phyloP scores from a whole-genome alignment of 2,888 invertebrate genomes.

The Drosophila mimetica region DNA sequence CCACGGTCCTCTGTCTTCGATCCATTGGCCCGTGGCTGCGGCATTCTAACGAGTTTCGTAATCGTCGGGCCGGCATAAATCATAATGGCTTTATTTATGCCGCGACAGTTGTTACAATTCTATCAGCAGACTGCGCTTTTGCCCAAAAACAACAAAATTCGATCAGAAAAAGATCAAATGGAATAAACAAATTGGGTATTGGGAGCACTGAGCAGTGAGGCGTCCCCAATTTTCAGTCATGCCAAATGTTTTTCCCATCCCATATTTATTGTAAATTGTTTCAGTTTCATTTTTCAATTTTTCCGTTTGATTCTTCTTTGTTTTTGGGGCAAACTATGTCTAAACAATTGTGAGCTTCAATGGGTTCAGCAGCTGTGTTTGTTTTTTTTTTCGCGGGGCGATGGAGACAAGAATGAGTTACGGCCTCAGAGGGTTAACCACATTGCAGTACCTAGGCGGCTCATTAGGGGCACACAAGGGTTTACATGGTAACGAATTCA shows the following conservation, averaged over 20 bases:
- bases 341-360: slow-evolving; percentile 60
- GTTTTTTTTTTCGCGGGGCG: slow-evolving; percentile 17
- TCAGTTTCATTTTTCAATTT: slow-evolving; percentile 21
- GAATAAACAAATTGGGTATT: slow-evolving; percentile 67
- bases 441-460: slow-evolving; percentile 25
- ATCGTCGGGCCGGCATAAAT: slow-evolving; percentile 71
- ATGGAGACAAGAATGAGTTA: slow-evolving; percentile 28
- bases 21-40: slow-evolving; percentile 33
- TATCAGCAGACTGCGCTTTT: slow-evolving; percentile 63
- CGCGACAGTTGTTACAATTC: slow-evolving; percentile 81
- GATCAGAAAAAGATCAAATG: slow-evolving; percentile 21
- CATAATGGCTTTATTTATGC: slow-evolving; percentile 76
- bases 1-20: slow-evolving; percentile 17
- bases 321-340: slow-evolving; percentile 64
- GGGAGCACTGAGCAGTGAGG: slow-evolving; percentile 43
- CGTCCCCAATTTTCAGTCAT: slow-evolving; percentile 63
- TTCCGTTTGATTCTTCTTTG: too few species aligned
- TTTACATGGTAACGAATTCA: slow-evolving; percentile 21
- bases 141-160: slow-evolving; percentile 28
- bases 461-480: slow-evolving; percentile 37
- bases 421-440: slow-evolving; percentile 13
- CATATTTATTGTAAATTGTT: slow-evolving; percentile 64
- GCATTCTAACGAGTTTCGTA: slow-evolving; percentile 66
- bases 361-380: slow-evolving; percentile 69
- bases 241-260: slow-evolving; percentile 59